A percentile compares a stretch with the other conserved stretches of the same genome.
Evolutionary conservation across 2,113 vertebrate genomes (phyloP).

Genomic region (Budorcas taxicolor): DNA sequence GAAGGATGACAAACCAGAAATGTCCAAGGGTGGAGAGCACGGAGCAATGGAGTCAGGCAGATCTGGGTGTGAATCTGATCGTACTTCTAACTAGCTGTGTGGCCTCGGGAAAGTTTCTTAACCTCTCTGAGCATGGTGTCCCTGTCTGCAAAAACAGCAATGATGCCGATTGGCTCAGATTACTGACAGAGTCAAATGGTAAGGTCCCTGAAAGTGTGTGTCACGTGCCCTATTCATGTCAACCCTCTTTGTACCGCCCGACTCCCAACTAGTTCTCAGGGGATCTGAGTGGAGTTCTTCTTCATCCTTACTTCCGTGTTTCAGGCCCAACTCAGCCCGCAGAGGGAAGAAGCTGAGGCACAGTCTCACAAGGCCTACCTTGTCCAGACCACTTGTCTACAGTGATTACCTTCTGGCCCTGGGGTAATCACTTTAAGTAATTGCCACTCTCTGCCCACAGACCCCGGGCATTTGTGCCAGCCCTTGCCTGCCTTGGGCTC

Average conservation of each 20-base stretch:
- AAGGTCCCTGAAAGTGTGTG: neutral
- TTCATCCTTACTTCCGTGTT: neutral
- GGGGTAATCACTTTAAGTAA: neutral
- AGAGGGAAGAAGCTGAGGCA: neutral
- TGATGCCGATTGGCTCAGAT: neutral
- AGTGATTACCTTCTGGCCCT: neutral
- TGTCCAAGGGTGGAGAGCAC: neutral
- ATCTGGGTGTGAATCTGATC: neutral
- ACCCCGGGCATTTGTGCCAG: neutral
- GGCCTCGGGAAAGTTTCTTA: neutral
- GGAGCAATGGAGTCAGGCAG: neutral
- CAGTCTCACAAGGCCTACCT: neutral
- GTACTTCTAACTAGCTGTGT: neutral
- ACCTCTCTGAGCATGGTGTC: constrained; percentile 5
- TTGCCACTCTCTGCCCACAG: neutral
- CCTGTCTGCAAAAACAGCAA: neutral
- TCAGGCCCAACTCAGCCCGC: neutral
- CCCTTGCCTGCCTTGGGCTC: neutral
- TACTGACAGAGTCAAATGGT: neutral
- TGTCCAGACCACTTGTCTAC: neutral
- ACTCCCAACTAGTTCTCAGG: neutral
- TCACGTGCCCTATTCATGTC: rapidly evolving
- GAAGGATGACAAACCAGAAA: neutral
- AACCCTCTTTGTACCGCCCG: neutral
- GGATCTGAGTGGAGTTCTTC: neutral